A percentile compares a stretch with the other conserved stretches of the same genome.
phyloP scores from a whole-genome alignment of 2,797 vertebrate species.

The Echiichthys vipera region DNA sequence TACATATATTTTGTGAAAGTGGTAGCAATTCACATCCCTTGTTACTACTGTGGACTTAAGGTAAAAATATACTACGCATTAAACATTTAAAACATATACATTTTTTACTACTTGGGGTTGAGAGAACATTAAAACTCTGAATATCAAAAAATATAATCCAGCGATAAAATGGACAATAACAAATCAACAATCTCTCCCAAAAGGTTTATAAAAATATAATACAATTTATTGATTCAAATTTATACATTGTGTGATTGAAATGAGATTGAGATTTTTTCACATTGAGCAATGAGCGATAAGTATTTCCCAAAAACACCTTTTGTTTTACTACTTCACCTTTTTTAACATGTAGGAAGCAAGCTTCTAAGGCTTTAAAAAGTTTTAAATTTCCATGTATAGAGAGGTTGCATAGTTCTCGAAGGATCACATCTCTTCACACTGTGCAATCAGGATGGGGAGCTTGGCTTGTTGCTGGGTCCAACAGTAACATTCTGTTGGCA shows the following conservation, averaged over 20 bases:
- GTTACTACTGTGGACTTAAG: not conserved
- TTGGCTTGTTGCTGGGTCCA: slow-evolving; percentile 98
- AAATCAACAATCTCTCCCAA: not conserved
- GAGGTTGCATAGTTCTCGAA: not conserved
- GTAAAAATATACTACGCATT: not conserved
- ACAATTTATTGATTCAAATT: slow-evolving; percentile 63
- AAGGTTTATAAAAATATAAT: slow-evolving; percentile 57
- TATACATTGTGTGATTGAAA: not conserved
- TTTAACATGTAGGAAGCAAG: too few species aligned
- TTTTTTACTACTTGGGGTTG: not conserved
- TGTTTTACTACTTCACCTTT: too few species aligned
- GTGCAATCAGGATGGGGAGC: slow-evolving; percentile 92
- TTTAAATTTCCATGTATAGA: slow-evolving; percentile 8
- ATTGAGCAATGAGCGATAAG: too few species aligned
- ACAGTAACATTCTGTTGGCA: slow-evolving; percentile 93
- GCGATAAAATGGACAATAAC: too few species aligned
- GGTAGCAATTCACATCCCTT: not conserved
- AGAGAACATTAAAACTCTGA: too few species aligned
- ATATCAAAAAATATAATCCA: too few species aligned
- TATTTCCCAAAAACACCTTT: too few species aligned
- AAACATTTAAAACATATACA: not conserved
- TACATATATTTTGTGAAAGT: not conserved
- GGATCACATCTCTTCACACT: slow-evolving; percentile 97
- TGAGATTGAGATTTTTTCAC: not conserved
- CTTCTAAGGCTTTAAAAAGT: not conserved